Evolutionary conservation across 2,888 invertebrate genomes (phyloP).

Genomic region (Cantharis rufa): DNA sequence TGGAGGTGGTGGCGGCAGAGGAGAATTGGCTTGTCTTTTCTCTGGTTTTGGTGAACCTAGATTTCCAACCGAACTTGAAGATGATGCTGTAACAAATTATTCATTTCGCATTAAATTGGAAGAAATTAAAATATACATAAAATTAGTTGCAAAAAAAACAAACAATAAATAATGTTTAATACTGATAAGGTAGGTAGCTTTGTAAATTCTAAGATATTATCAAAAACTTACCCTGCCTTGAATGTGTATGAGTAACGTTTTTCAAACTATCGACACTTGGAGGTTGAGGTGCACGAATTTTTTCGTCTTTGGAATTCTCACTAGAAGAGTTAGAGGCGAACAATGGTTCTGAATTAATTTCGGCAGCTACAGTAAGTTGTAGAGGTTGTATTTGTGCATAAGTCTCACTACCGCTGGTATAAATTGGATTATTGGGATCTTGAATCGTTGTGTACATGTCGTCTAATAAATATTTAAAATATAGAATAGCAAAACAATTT

Average conservation of each 20-base stretch:
- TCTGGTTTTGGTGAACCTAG: conserved; percentile 88
- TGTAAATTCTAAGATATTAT: not conserved
- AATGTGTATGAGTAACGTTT: conserved; percentile 63
- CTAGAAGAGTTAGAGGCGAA: conserved; percentile 24
- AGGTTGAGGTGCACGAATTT: conserved; percentile 58
- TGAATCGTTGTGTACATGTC: conserved; percentile 92
- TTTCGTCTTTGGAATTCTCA: conserved; percentile 47
- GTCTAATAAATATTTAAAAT: conserved; percentile 58
- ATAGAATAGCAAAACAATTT: not conserved
- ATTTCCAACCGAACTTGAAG: conserved; percentile 65
- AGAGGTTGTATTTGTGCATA: conserved; percentile 80
- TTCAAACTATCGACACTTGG: conserved; percentile 67
- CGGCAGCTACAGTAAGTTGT: conserved; percentile 49
- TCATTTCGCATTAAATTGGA: conserved; percentile 2
- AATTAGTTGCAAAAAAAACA: no score
- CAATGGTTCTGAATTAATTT: conserved; percentile 42
- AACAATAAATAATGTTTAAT: no score
- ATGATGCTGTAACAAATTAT: conserved; percentile 61
- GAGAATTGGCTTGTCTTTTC: conserved; percentile 87
- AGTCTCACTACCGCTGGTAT: conserved; percentile 82
- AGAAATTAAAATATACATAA: not conserved
- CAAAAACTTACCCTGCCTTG: conserved; percentile 59
- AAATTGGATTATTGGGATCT: conserved; percentile 69
- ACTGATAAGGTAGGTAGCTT: no score
- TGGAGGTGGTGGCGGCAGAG: conserved; percentile 76